Conservation (phyloP, 2,797 vertebrate species). For the Hirundo rustica region DNA sequence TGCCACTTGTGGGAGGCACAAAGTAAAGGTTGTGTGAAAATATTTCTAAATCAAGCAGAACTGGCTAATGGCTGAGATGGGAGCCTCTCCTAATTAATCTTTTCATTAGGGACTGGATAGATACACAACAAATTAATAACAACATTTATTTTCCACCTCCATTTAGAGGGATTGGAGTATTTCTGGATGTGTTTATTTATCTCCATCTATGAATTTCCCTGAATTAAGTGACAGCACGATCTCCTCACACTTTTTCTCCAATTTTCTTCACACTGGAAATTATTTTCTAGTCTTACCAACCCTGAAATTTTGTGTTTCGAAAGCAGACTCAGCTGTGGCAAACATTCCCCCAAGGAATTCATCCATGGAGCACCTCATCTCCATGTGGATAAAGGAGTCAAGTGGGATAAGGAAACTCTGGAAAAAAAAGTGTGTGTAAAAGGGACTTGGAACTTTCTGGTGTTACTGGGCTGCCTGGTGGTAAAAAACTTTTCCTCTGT, state of each 20-base stretch:
- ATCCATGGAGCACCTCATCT: neutral
- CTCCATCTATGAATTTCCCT: neutral
- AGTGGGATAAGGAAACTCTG: neutral
- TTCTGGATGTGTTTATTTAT: neutral
- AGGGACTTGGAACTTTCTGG: neutral
- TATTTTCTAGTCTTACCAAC: neutral
- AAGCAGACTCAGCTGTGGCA: neutral
- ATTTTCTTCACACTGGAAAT: neutral
- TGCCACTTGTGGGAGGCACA: neutral
- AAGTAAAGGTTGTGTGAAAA: neutral
- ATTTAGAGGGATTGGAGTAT: neutral
- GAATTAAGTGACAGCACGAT: fast-evolving
- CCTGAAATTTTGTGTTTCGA: neutral
- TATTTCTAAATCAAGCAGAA: neutral
- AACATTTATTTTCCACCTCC: neutral
- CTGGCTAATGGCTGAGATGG: neutral
- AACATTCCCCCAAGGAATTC: neutral
- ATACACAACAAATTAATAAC: neutral
- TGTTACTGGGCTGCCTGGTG: neutral
- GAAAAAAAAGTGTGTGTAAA: neutral
- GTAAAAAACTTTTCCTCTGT: neutral
- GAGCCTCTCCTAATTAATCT: neutral
- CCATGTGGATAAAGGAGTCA: fast-evolving
- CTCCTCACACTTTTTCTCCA: neutral
- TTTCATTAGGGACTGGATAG: neutral